Percentiles rank a stretch among this genome's conserved stretches.
Evolutionary conservation across 1,140 invertebrate genomes (phyloP).

Genomic region (Harpegnathos saltator): DNA sequence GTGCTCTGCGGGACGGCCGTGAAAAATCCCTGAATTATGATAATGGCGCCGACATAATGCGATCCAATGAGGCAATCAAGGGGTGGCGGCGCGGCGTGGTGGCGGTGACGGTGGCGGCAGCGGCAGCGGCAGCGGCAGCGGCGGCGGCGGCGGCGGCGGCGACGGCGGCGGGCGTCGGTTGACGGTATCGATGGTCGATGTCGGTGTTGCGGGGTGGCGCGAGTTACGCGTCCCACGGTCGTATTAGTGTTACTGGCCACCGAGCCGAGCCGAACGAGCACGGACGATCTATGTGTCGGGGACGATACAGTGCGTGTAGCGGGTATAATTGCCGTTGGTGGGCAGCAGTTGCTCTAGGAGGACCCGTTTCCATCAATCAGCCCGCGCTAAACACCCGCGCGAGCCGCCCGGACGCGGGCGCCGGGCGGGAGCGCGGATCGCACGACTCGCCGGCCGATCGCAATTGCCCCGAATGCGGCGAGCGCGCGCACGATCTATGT

Average conservation of each 20-base stretch:
- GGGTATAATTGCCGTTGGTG: constrained; percentile 83
- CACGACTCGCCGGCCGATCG: constrained; percentile 56
- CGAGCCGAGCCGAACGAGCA: constrained; percentile 77
- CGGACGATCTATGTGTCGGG: constrained; percentile 82
- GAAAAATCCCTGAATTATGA: constrained; percentile 86
- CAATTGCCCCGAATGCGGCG: constrained; percentile 60
- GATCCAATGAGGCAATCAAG: constrained; percentile 86
- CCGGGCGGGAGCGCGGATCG: constrained; percentile 52
- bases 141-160: constrained; percentile 35
- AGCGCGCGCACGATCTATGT: constrained; percentile 51
- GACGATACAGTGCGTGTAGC: constrained; percentile 78
- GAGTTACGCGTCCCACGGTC: constrained; percentile 78
- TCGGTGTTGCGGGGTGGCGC: constrained; percentile 68
- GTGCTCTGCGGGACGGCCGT: constrained; percentile 76
- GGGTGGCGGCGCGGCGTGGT: constrained; percentile 72
- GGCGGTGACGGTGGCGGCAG: constrained; percentile 33
- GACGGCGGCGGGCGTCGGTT: constrained; percentile 63
- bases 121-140: not conserved
- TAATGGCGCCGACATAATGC: constrained; percentile 85
- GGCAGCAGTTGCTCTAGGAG: constrained; percentile 81
- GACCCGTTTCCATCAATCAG: constrained; percentile 84
- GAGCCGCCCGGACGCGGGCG: too few species aligned
- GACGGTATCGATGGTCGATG: constrained; percentile 69
- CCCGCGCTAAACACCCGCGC: constrained; percentile 64
- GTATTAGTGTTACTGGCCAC: constrained; percentile 83